Base-by-base conservation (phyloP, 2,113 vertebrate species). In the Oncorhynchus masou region DNA sequence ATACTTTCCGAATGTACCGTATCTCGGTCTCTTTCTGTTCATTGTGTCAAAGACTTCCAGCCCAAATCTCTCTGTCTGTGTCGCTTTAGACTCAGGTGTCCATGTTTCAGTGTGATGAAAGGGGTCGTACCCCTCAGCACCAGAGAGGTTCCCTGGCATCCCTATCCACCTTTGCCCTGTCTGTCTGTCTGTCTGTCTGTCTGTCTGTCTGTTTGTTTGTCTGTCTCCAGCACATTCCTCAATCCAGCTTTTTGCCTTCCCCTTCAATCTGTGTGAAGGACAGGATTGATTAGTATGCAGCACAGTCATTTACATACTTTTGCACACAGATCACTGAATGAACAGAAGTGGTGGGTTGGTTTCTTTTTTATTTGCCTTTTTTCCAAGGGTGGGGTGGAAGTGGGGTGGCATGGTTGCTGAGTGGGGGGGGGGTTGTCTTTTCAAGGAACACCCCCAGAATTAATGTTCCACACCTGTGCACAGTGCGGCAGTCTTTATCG, bases 381-480 rank as follows among this genome's bases (percentile, higher is more conserved):
- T 70, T 74, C 80, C 68, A 82, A 78, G 68, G 20, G 68, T n/a
- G 68, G 62, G 19, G 77, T 22, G 76, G 59, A 48, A 68, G 68
- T 60, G 31, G 70, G 39, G 39, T 45, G 39, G n/a, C 60, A 78
- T 45, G 70, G 81, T 70, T 70, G 76, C 74, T 78, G 71, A 71
- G 66, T 72, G 68, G 68, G 45, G 15, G 48, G 68, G 31, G 60
- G 27, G 78, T 68, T 85, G 87, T 93, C 92, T 92, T 93, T 92
- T 92, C 89, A 92, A 93, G 92, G 90, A 92, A 92, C 93, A 91
- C 92, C 92, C 93, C 92, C 92, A 92, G 91, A 93, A 94, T 92
- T 94, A 93, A 94, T 94, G 93, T 94, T 94, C 92, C 92, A 93
- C 94, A 94, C 94, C 94, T 94, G 94, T 94, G 93, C 92, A 92